A percentile compares a stretch with the other conserved stretches of the same genome.
These are phyloP conservation scores for Fistularia commersonii DNA, from an alignment of 2,797 vertebrate species.

Conservation along the genomic window DNA sequence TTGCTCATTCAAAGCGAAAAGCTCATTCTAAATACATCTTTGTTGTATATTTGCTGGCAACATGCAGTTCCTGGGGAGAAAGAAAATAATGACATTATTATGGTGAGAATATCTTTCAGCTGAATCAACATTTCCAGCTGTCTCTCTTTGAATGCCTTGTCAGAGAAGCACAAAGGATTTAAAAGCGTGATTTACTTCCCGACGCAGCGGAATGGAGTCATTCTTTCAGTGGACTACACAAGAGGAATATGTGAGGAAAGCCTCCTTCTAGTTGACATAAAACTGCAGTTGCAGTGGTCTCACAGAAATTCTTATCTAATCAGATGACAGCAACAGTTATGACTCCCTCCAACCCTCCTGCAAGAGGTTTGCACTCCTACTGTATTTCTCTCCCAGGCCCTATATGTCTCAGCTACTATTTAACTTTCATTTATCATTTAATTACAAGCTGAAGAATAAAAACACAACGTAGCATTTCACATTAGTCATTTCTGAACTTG, in stretches of 20 bases:
- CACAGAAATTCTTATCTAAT: conserved; percentile 31
- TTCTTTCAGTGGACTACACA: conserved; percentile 53
- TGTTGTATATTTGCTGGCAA: neutral
- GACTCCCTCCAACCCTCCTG: conserved; percentile 5
- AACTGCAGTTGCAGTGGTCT: conserved; percentile 13
- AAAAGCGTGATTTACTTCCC: conserved; percentile 45
- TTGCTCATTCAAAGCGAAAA: no score
- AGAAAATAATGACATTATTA: neutral
- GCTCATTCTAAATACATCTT: no score
- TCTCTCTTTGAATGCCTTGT: conserved; percentile 7
- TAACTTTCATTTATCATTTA: no score
- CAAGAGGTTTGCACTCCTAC: neutral
- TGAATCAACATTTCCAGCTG: conserved; percentile 9
- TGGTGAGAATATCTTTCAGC: neutral
- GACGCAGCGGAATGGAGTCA: conserved; percentile 24
- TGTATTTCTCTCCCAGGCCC: neutral
- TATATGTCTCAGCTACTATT: no score
- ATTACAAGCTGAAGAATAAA: no score
- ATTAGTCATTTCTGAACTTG: no score
- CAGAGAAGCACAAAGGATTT: conserved; percentile 22
- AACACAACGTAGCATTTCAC: no score
- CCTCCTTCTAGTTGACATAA: conserved; percentile 28
- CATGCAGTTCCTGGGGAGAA: neutral
- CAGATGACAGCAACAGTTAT: conserved; percentile 17
- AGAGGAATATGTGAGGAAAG: conserved; percentile 45